Conservation (phyloP, 1,140 invertebrate genomes). For the Neomicropteryx cornuta region DNA sequence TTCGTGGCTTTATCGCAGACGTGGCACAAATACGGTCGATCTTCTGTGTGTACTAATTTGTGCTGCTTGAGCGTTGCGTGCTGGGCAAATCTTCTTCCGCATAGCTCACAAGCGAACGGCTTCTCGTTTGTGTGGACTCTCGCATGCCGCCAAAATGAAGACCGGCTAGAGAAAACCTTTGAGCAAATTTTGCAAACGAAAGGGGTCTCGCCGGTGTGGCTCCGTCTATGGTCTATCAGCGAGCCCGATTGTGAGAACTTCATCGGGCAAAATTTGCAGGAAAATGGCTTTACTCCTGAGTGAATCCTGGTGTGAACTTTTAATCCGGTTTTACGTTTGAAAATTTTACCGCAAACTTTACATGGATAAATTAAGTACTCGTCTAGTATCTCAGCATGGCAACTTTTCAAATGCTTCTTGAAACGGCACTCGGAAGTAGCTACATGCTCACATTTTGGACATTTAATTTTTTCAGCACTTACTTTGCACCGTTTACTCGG, state of each 20-base stretch:
- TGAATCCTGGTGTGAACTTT: constrained; percentile 53
- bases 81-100: constrained; percentile 45
- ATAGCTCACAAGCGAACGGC: constrained; percentile 44
- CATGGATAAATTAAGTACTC: constrained; percentile 22
- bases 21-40: constrained; percentile 13
- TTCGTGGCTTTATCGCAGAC: constrained; percentile 23
- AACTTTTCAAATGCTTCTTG: constrained; percentile 37
- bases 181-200: constrained; percentile 51
- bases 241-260: constrained; percentile 27
- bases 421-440: constrained; percentile 13
- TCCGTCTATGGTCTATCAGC: constrained; percentile 17
- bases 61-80: constrained; percentile 44
- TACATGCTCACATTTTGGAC: not conserved
- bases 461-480: too few relatives aligned
- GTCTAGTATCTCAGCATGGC: constrained; percentile 41
- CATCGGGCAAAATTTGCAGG: constrained; percentile 41
- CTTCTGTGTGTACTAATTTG: constrained; percentile 21
- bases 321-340: constrained; percentile 38
- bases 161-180: not conserved
- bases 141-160: constrained; percentile 14
- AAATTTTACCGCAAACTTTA: constrained; percentile 40
- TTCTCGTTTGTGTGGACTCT: constrained; percentile 31
- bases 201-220: constrained; percentile 75
- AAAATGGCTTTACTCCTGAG: constrained; percentile 46
- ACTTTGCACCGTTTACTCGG: too few relatives aligned